Conservation (phyloP, 2,797 vertebrate species). For the Psittacula derbiana region DNA sequence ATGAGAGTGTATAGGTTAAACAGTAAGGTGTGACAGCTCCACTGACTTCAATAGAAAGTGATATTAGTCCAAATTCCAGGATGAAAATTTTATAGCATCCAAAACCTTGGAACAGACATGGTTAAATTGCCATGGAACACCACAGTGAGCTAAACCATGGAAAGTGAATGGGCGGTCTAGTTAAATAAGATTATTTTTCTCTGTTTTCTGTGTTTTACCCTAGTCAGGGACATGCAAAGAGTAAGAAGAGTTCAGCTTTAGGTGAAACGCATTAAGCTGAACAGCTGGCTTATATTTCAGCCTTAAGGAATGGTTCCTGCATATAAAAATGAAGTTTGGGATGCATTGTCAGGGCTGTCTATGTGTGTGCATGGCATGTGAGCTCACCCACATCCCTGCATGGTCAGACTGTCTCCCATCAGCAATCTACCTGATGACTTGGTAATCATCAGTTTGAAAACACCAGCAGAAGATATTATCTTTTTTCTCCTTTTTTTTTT, state of each 20-base stretch:
- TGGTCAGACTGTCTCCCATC: background rate
- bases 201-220: background rate
- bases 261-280: background rate
- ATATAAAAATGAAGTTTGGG: background rate
- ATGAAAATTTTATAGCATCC: background rate
- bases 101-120: background rate
- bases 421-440: background rate
- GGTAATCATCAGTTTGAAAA: background rate
- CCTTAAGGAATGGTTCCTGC: background rate
- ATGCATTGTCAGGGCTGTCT: rapidly evolving
- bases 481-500: background rate
- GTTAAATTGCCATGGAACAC: background rate
- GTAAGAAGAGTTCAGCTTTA: background rate
- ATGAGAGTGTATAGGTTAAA: background rate
- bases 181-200: background rate
- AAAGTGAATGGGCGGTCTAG: background rate
- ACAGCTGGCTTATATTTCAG: background rate
- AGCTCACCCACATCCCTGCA: background rate
- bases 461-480: background rate
- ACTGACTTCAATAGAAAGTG: background rate
- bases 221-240: background rate
- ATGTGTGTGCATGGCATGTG: no score
- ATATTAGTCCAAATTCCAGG: background rate
- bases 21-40: background rate
- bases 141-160: background rate